Conservation (phyloP, 2,888 invertebrate species). For the Nomada hirtipes region DNA sequence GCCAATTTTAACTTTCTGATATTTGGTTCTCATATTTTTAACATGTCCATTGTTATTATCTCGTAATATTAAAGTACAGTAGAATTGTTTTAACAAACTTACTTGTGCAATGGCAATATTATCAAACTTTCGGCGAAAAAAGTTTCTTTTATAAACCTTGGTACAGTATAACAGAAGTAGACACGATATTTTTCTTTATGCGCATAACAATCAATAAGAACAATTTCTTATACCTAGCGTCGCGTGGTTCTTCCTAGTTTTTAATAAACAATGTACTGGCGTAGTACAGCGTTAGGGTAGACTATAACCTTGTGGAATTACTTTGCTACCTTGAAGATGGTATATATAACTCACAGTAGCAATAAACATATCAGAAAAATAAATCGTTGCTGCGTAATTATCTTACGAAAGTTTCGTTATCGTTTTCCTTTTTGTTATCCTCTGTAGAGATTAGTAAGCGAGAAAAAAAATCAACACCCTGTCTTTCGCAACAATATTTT, state of each 20-base stretch:
- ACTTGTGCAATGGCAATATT: background rate
- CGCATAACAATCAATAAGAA: constrained; percentile 43
- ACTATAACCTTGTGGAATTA: background rate
- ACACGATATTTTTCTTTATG: constrained; percentile 34
- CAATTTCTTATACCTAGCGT: background rate
- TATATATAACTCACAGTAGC: background rate
- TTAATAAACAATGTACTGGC: constrained; percentile 37
- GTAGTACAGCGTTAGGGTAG: background rate
- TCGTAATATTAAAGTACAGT: too few species aligned
- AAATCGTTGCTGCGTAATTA: background rate
- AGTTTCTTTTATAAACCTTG: background rate
- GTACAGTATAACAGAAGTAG: background rate
- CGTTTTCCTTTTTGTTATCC: background rate
- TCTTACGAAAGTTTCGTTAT: background rate
- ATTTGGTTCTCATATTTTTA: background rate
- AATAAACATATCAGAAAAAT: background rate
- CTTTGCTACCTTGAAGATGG: background rate
- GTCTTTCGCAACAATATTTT: background rate
- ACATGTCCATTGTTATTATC: too few species aligned
- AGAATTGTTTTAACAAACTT: too few species aligned
- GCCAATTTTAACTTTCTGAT: background rate
- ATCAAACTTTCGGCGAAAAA: background rate
- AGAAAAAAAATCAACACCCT: too few species aligned
- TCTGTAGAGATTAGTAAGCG: background rate
- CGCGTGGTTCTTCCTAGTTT: constrained; percentile 16